These are phyloP conservation scores for Aromia moschata DNA, from an alignment of 2,888 invertebrate species.

Conservation along the genomic window DNA sequence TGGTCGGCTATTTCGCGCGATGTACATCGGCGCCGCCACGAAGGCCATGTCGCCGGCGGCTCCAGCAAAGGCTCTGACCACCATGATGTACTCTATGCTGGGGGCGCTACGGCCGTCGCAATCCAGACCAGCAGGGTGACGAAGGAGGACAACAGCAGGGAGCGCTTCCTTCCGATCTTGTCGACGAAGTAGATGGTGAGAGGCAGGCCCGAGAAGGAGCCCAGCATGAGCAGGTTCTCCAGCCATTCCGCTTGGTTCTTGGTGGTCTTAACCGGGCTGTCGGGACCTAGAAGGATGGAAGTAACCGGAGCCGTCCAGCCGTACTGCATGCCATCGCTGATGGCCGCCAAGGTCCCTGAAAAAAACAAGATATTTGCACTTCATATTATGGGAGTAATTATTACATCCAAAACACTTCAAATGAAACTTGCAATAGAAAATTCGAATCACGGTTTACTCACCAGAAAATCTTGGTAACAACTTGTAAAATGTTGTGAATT, in stretches of 20 bases:
- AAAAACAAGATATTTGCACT: slow-evolving; percentile 26
- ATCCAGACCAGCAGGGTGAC: slow-evolving; percentile 58
- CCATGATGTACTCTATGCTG: slow-evolving; percentile 53
- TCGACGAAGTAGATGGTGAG: slow-evolving; percentile 56
- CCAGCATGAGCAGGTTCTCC: slow-evolving; percentile 53
- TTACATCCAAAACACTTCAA: too few relatives aligned
- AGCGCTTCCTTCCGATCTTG: slow-evolving; percentile 55
- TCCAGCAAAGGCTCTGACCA: slow-evolving; percentile 57
- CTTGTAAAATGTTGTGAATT: too few relatives aligned
- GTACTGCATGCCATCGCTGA: slow-evolving; percentile 62
- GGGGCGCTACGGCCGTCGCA: slow-evolving; percentile 55
- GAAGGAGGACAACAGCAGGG: slow-evolving; percentile 56
- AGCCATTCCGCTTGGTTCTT: slow-evolving; percentile 50
- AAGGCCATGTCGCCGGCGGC: slow-evolving; percentile 61
- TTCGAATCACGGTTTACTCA: too few relatives aligned
- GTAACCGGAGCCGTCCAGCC: slow-evolving; percentile 61
- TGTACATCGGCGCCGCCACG: slow-evolving; percentile 61
- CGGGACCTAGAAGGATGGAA: slow-evolving; percentile 51
- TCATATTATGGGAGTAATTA: too few relatives aligned
- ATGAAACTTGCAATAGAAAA: too few relatives aligned
- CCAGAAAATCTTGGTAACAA: too few relatives aligned
- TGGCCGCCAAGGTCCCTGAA: slow-evolving; percentile 59
- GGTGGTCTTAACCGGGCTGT: slow-evolving; percentile 54
- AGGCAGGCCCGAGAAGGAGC: slow-evolving; percentile 56
- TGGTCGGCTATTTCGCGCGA: slow-evolving; percentile 61